Percentiles rank a stretch among this genome's conserved stretches.
phyloP scores from a whole-genome alignment of 2,888 invertebrate species.

The Lagria hirta region DNA sequence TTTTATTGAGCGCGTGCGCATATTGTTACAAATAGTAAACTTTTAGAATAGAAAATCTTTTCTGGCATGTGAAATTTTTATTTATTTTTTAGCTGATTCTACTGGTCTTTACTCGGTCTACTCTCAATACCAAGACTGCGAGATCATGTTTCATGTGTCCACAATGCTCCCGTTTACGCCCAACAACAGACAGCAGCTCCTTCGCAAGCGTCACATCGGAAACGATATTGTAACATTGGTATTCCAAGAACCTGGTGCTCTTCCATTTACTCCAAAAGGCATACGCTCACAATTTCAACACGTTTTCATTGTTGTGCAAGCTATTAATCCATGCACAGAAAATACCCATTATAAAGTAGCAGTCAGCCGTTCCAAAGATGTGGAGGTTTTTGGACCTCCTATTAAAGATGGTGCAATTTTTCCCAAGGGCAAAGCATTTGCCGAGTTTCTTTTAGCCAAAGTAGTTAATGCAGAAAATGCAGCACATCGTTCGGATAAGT shows the following conservation, averaged over 20 bases:
- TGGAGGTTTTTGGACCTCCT: slow-evolving; percentile 95
- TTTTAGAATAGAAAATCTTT: too few relatives aligned
- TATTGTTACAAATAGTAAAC: too few relatives aligned
- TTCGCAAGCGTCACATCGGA: slow-evolving; percentile 94
- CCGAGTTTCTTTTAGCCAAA: slow-evolving; percentile 93
- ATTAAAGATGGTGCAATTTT: slow-evolving; percentile 85
- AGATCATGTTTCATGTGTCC: slow-evolving; percentile 97
- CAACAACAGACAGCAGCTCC: slow-evolving; percentile 91
- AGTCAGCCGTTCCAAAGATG: slow-evolving; percentile 79
- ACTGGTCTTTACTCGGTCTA: slow-evolving; percentile 94
- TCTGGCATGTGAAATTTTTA: too few relatives aligned
- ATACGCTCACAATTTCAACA: slow-evolving; percentile 98
- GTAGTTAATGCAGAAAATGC: slow-evolving; percentile 97
- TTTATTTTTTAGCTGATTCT: slow-evolving; percentile 70
- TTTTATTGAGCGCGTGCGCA: too few relatives aligned
- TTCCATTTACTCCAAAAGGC: slow-evolving; percentile 90
- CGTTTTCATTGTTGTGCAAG: slow-evolving; percentile 91
- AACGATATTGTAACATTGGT: slow-evolving; percentile 98
- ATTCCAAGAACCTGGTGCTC: slow-evolving; percentile 88
- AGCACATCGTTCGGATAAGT: slow-evolving; percentile 93
- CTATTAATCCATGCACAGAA: slow-evolving; percentile 87
- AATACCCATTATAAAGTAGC: slow-evolving; percentile 82
- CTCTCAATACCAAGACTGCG: slow-evolving; percentile 85
- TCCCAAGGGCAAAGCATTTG: slow-evolving; percentile 87
- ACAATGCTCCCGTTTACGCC: slow-evolving; percentile 95